phyloP scores from a whole-genome alignment of 2,113 vertebrate genomes.

The Tyto alba region DNA sequence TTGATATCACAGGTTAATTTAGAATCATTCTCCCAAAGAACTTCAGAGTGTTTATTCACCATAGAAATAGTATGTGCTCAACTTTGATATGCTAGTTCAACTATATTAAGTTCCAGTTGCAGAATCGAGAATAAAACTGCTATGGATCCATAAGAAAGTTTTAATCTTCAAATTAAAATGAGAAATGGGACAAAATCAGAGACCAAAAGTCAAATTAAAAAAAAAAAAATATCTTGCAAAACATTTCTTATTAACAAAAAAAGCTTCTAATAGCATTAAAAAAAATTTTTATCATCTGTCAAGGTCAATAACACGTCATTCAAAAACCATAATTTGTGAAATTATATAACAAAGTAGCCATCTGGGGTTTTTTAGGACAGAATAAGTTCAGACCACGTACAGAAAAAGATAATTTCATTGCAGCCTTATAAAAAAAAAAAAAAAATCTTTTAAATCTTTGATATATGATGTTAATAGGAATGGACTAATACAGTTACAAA shows the following conservation, averaged over 20 bases:
- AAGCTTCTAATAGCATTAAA: background rate
- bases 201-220: background rate
- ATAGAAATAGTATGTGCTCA: background rate
- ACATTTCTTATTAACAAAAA: background rate
- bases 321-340: background rate
- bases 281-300: background rate
- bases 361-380: background rate
- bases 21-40: background rate
- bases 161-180: background rate
- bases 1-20: background rate
- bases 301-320: background rate
- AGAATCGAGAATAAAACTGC: background rate
- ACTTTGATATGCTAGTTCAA: background rate
- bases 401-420: background rate
- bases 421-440: background rate
- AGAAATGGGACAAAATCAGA: background rate
- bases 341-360: background rate
- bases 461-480: background rate
- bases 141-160: background rate
- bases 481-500: background rate
- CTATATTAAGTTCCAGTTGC: background rate
- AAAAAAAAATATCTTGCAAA: background rate
- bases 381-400: background rate
- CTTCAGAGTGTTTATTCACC: background rate
- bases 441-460: accelerated